Evolutionary conservation across 2,797 vertebrate genomes (phyloP), one percentile per base, ranked within the genome.

Genomic region (Pyrocephalus nanus): DNA sequence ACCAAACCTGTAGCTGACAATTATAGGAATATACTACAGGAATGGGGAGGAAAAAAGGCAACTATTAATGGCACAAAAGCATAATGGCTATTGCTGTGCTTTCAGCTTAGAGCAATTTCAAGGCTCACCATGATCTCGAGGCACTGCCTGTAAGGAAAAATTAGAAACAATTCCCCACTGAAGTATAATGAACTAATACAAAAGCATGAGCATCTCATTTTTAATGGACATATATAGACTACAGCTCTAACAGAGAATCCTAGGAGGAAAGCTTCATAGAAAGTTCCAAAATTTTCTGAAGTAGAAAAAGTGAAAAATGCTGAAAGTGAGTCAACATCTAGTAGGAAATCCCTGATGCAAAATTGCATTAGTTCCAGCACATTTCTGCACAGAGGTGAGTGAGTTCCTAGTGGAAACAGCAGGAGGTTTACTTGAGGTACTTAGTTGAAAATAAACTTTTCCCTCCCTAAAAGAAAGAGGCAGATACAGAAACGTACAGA

Each of bases 361-460:
- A 74, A 74, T 12, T 72, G 34, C 65, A 88, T 95, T 95, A 71
- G 50, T 78, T 93, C 62, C 75, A 82, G 89, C 32, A 91, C 78
- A 71, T 91, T 92, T 90, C 78, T 96, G 81, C 91, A 80, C 29
- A 87, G 72, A 91, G 43, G 62, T 88, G 92, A 76, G 42, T 0
- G 0, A 90, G 38, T 4, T 34, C 29, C 32, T 61, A 57, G 20
- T 20, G 57, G 21, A 87, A 95, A 64, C 0, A 0, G 38, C 11
- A 92, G 25, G 86, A 77, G 19, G 91, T 86, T 85, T 87, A 73
- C n/a, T 70, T 34, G 60, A 73, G 1, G 0, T 0, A 22, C 86
- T 66, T 82, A 40, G 18, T 66, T 86, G 48, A 70, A 92, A 88
- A 82, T 8, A 70, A 80, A 47, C 11, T 25, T 86, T 78, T 86